These are phyloP conservation scores for Pygmarrhopalites habei DNA, from an alignment of 1,140 invertebrate genomes.

Conservation along the genomic window DNA sequence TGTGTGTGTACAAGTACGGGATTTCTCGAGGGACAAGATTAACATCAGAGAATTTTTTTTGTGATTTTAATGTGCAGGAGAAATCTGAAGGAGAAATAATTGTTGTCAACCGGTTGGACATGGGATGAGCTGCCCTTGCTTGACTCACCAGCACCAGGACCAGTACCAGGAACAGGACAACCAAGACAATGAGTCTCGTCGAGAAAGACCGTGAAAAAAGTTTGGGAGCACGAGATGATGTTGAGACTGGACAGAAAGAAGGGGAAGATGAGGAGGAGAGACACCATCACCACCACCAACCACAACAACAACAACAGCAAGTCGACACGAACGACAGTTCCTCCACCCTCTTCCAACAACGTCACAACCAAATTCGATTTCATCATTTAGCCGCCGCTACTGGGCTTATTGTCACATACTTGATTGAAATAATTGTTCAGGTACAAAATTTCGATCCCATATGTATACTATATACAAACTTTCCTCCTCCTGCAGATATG, in stretches of 20 bases:
- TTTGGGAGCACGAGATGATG: slow-evolving; percentile 12
- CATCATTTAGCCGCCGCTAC: slow-evolving; percentile 34
- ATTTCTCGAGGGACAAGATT: slow-evolving; percentile 6
- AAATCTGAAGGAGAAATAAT: slow-evolving; percentile 28
- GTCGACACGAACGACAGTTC: not conserved
- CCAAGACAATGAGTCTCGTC: slow-evolving; percentile 21
- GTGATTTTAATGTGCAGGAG: slow-evolving; percentile 9
- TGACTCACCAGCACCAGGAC: not conserved
- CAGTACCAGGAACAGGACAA: not conserved
- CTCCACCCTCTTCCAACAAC: slow-evolving; percentile 2
- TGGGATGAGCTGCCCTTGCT: slow-evolving; percentile 26
- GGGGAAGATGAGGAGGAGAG: too few species aligned
- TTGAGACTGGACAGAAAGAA: not conserved
- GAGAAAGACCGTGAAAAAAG: slow-evolving; percentile 17
- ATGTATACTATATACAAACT: too few species aligned
- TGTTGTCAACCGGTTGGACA: slow-evolving; percentile 28
- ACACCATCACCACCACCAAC: too few species aligned
- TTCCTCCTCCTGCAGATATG: too few species aligned
- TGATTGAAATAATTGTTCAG: slow-evolving; percentile 38
- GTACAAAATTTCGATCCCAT: slow-evolving; percentile 23
- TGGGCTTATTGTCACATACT: slow-evolving; percentile 34
- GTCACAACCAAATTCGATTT: slow-evolving; percentile 5
- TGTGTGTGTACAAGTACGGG: too few species aligned
- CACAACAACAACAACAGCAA: not conserved
- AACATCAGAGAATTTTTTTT: slow-evolving; percentile 10